Evolutionary conservation across 2,888 invertebrate species (phyloP), one percentile per base, ranked within the genome.

Genomic region (Drosophila phalerata): DNA sequence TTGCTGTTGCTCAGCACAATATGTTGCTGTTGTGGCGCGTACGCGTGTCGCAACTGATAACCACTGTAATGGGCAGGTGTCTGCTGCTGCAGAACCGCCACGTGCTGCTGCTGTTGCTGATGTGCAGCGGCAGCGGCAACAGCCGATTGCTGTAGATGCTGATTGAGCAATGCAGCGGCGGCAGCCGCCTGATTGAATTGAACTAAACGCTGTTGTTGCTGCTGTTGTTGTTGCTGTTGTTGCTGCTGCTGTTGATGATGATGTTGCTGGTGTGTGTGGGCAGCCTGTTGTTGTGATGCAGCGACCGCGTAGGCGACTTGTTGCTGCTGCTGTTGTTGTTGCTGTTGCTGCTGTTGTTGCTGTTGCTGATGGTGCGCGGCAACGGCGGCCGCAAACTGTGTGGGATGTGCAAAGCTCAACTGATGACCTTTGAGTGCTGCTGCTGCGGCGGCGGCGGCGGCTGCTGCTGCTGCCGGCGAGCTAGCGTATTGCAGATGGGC

Each of bases 221-320:
- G 75, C 25, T 67, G 60, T 5, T 60, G 60, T 9, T 68, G 67
- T 38, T 76, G 84, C 6, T 42, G 53, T 1, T 52, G 90, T 74
- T 91, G 89, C n/a, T 77, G 89, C 73, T 82, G 80, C 22, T 83
- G 84, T 13, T 49, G 48, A 32, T 49, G 48, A 11, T 52, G 82
- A 58, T 87, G 88, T 34, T 86, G 85, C 22, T 87, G 86, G 81
- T 92, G 87, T 85, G 92, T 92, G 90, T 93, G 93, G 77, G 92
- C 91, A 73, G 92, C 92, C 48, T 73, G 73, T 48, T 73, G 73
- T 58, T 79, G 87, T 30, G 55, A 55, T 19, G 55, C 65, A 56
- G 75, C 60, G 52, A 85, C 82, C 69, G 81, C 55, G 73, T 83
- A 82, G 45, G 78, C 85, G 22, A 84, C 79, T 48, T 75, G 73